Evolutionary conservation across 2,113 vertebrate genomes (phyloP).

Genomic region (Podiceps cristatus): DNA sequence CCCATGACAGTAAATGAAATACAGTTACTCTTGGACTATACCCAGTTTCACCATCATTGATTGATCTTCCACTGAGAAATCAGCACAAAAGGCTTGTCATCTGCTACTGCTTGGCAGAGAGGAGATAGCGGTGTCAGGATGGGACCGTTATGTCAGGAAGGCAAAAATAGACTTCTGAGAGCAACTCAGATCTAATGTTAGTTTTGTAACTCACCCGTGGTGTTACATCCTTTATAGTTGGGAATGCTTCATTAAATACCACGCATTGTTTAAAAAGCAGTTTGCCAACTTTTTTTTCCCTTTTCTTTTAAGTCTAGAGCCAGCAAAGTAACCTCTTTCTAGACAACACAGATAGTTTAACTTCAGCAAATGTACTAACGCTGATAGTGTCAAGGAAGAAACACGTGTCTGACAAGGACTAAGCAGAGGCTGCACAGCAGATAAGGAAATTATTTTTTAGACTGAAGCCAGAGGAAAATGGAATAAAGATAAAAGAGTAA

Average conservation of each 20-base stretch:
- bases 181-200: neutral
- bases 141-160: neutral
- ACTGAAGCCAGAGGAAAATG: constrained; percentile 60
- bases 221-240: neutral
- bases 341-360: constrained; percentile 54
- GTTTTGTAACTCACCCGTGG: constrained; percentile 14
- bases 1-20: constrained; percentile 26
- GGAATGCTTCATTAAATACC: constrained; percentile 43
- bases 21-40: constrained; percentile 38
- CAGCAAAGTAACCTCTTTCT: constrained; percentile 12
- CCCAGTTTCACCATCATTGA: constrained; percentile 28
- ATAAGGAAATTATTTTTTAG: constrained; percentile 72
- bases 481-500: constrained; percentile 72
- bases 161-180: neutral
- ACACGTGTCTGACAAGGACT: constrained; percentile 46
- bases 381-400: constrained; percentile 57
- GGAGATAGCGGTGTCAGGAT: neutral
- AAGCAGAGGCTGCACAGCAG: constrained; percentile 38
- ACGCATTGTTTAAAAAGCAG: constrained; percentile 5
- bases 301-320: constrained; percentile 50
- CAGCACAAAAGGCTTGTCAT: neutral
- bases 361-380: constrained; percentile 55
- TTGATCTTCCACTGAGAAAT: constrained; percentile 50
- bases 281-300: constrained; percentile 20
- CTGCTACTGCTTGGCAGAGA: constrained; percentile 58